Evolutionary conservation across 2,888 invertebrate species (phyloP), one percentile per base, ranked within the genome.

Genomic region (Protonemura montana): DNA sequence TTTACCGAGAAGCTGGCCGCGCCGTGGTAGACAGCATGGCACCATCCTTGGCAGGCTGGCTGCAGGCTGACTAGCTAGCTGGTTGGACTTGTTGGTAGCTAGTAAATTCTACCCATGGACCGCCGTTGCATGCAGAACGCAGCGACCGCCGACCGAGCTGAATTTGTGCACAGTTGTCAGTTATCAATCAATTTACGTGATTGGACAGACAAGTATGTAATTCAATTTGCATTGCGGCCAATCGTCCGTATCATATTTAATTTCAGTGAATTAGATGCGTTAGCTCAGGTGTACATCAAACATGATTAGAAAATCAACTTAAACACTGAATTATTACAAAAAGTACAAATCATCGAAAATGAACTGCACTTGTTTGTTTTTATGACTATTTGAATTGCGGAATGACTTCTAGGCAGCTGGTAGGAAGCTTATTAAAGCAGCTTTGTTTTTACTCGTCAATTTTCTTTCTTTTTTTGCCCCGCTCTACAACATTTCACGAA

Each of bases 401-500:
- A 59, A 59, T 59, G 59, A 59, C 16, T 59, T 59, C 16, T 21
- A 59, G 21, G 59, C 35, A 59, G 59, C 59, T 59, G 59, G 16
- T 21, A 59, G 59, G 59, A 59, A 59, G 59, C 59, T 21, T 59
- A 21, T 59, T 29, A 81, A 81, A 81, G 84, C 84, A 76, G 76
- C 84, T 26, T 84, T 84, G 59, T 59, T 84, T 84, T 84, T 42
- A 83, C 83, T 83, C 26, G 83, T 42, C 83, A 83, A 21, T 41
- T 41, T 83, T 41, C 42, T n/a, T 25, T 42, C 42, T n/a, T 80
- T 83, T 83, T 41, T 16, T 10, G 5, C 35, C 59, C 1, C 59
- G 59, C 13, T 21, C 59, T n/a, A 76, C 76, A 26, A 28, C 76
- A 59, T 84, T 84, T 84, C 84, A 84, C 59, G 27, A 76, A 84